Conservation (phyloP, 1,140 invertebrate species). For the silkworm (Bombyx mori) region ASM3026992v2 NC_085107.1:20702501-20703000, state of each 20-base stretch:
- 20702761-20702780: not conserved
- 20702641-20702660: constrained; percentile 15
- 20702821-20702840: not conserved
- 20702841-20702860: not conserved
- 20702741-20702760: not conserved
- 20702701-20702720: constrained; percentile 15
- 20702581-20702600: constrained; percentile 5
- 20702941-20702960: not conserved
- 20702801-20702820: not conserved
- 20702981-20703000: not conserved
- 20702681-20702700: constrained; percentile 17
- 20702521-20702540: not conserved
- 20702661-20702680: constrained; percentile 19
- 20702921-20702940: not conserved
- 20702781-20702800: not conserved
- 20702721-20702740: constrained; percentile 16
- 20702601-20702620: constrained; percentile 8
- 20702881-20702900: not conserved
- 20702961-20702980: not conserved
- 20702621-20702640: constrained; percentile 17
- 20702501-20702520: constrained; percentile 7
- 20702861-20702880: not conserved
- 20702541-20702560: constrained; percentile 7
- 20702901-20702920: not conserved
- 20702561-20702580: constrained; percentile 8